Base-by-base conservation (phyloP, 2,888 invertebrate genomes). In the Dynastes maya region DNA sequence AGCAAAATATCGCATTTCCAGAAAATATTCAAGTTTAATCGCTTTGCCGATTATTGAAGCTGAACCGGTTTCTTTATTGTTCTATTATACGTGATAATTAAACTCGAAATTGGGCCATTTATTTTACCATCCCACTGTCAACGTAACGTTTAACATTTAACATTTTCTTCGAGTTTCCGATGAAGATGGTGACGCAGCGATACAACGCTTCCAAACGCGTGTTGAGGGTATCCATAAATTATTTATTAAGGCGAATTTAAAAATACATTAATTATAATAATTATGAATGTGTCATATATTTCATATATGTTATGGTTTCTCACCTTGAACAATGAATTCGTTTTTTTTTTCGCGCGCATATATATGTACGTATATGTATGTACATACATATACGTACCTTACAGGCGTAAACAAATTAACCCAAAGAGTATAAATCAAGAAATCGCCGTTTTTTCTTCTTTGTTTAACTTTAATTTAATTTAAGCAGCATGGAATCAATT, bases 231-330 rank as follows among this genome's bases (percentile, higher is more conserved):
- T 9, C 32, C 16, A 72, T 72, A 72, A 45, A 72, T 58, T 55
- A 72, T 72, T 72, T 72, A 72, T 72, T 58, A 72, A 32, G 40
- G 13, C 61, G 40, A 55, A 72, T 72, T 72, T 72, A 72, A 72
- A 61, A 72, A 58, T 72, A 72, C 58, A 72, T 58, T 72, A 72
- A 72, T 58, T 58, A 72, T 61, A 55, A 70, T 70, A 29, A 53
- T 70, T 53, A 70, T n/a, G 16, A 40, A 49, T 49, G 67, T 67
- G 45, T 67, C 67, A 22, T 67, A 45, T 27, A 67, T 45, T 45
- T 45, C 45, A 67, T 45, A 67, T 67, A 29, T 22, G 67, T 67
- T 67, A 67, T 49, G 49, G 45, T 45, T 67, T 49, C 67, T 67
- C 67, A 67, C 67, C 67, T 67, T 67, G 67, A 67, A 22, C 8